Conservation (phyloP, 2,113 vertebrate genomes). For the Mesitornis unicolor region DNA sequence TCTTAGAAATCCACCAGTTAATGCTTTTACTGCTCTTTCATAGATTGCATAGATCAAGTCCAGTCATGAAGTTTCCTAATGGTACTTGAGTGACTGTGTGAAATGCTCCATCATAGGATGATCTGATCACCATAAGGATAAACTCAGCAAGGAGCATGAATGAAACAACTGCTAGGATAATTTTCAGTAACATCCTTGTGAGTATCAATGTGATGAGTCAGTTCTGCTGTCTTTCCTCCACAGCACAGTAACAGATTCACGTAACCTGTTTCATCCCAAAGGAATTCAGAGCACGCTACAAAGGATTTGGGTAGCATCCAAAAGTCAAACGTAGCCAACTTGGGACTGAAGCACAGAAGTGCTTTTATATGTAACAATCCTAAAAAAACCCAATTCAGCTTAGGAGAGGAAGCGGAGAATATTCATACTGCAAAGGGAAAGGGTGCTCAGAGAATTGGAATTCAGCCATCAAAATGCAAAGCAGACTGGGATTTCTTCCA, state of each 20-base stretch:
- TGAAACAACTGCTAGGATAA: neutral
- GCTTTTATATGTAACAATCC: neutral
- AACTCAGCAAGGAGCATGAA: neutral
- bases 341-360: neutral
- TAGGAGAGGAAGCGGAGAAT: neutral
- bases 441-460: neutral
- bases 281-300: neutral
- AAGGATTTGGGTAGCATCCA: neutral
- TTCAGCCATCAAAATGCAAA: neutral
- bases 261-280: neutral
- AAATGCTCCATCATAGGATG: neutral
- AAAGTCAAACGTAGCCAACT: neutral
- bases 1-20: neutral
- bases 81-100: neutral
- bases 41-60: too few relatives aligned
- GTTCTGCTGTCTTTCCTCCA: neutral
- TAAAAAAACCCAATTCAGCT: neutral
- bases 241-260: neutral
- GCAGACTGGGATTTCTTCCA: neutral
- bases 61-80: too few relatives aligned
- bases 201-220: neutral
- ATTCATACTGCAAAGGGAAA: neutral
- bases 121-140: neutral
- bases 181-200: neutral
- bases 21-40: neutral